Evolutionary conservation across 2,888 invertebrate species (phyloP), one percentile per base, ranked within the genome.

Genomic region (Cybosia mesomella): DNA sequence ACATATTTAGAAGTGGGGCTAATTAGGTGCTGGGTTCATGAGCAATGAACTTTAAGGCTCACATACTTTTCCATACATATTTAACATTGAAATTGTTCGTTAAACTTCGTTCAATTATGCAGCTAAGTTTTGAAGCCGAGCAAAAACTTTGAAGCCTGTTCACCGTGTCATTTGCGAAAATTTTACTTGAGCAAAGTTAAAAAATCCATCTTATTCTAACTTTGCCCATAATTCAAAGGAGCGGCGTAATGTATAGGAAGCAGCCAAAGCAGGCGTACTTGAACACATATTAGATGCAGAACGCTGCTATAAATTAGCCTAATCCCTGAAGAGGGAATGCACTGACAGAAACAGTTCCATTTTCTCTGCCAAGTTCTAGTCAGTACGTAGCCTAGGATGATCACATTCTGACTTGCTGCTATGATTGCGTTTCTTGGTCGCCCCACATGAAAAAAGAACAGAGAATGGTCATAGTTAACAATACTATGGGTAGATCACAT

Each of bases 281-380:
- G 65, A 59, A 68, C 62, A 28, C 59, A 77, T 82, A 84, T 87
- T 86, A 85, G 64, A 75, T 70, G 71, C 68, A 84, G 84, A 85
- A 83, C 81, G 65, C 22, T 82, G 66, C 22, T 32, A 86, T 89
- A 89, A 86, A 88, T 89, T 88, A 85, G 66, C 73, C 57, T 71
- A 80, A 84, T 85, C 86, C 80, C 73, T 36, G 60, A 58, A 72
- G 77, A 72, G 66, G 57, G 66, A 71, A 77, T 74, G 68, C 72
- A 61, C 67, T 75, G 77, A 81, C 79, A 75, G 72, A 75, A 77
- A 79, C 80, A 71, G 76, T 76, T 83, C 84, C 80, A 83, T 80
- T 83, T 79, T 77, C 73, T 70, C 76, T 83, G 81, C 85, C 83
- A 82, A 85, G 75, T 75, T 70, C 69, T 65, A 69, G 63, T 66